Conservation (phyloP, 1,140 invertebrate species). For the Meloidogyne chitwoodi region DNA sequence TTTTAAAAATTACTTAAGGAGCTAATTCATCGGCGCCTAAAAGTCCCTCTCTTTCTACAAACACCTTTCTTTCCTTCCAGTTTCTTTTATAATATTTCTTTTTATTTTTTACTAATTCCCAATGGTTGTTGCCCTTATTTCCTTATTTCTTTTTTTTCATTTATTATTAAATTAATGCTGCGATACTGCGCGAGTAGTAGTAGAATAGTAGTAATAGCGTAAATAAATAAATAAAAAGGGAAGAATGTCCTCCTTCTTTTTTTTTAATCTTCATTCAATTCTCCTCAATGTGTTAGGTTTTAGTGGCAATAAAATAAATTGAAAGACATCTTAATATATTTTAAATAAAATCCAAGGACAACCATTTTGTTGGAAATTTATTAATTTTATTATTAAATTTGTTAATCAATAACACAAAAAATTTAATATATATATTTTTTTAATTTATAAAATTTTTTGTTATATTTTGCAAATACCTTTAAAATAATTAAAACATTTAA, state of each 20-base stretch:
- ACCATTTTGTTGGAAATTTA: not conserved
- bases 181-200: not conserved
- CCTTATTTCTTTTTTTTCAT: not conserved
- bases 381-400: too few relatives aligned
- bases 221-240: not conserved
- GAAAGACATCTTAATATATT: not conserved
- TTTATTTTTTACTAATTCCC: not conserved
- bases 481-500: too few relatives aligned
- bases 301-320: not conserved
- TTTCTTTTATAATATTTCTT: not conserved
- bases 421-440: too few relatives aligned
- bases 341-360: not conserved
- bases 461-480: too few relatives aligned
- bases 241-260: not conserved
- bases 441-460: too few relatives aligned
- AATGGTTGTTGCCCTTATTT: not conserved
- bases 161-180: not conserved
- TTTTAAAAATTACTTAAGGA: too few relatives aligned
- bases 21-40: not conserved
- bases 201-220: not conserved
- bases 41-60: not conserved
- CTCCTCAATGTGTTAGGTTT: not conserved
- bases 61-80: not conserved
- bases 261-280: not conserved
- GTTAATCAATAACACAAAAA: too few relatives aligned